phyloP scores from a whole-genome alignment of 2,113 vertebrate species.

The Limanda limanda region DNA sequence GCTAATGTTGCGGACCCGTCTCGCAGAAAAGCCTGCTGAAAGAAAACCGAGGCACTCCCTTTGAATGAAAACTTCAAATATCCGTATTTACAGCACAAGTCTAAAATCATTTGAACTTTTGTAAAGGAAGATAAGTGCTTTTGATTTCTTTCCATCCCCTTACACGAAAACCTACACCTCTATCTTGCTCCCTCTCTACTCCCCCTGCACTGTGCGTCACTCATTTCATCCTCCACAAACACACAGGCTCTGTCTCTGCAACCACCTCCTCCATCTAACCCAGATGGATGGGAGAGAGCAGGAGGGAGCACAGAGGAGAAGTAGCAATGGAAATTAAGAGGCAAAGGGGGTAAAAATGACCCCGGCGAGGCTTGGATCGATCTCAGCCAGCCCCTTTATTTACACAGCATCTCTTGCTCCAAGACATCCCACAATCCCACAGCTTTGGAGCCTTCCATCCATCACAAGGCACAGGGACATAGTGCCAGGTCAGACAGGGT shows the following conservation, averaged over 20 bases:
- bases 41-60: conserved; percentile 17
- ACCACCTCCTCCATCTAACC: conserved; percentile 22
- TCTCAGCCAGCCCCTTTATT: conserved; percentile 43
- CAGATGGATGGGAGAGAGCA: conserved; percentile 29
- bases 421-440: conserved; percentile 38
- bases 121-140: conserved; percentile 15
- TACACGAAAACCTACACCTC: conserved; percentile 19
- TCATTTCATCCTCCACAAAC: conserved; percentile 40
- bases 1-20: conserved; percentile 12
- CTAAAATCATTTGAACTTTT: conserved; percentile 34
- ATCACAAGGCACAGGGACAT: conserved; percentile 1
- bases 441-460: conserved; percentile 36
- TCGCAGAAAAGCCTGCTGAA: conserved; percentile 28
- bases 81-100: conserved; percentile 25
- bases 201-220: background rate
- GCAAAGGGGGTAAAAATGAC: conserved; percentile 41
- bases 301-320: conserved; percentile 17
- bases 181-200: conserved; percentile 22
- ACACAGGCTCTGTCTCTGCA: conserved; percentile 26
- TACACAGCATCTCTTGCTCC: conserved; percentile 27
- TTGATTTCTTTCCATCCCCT: conserved; percentile 34
- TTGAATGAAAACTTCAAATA: conserved; percentile 26
- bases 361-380: conserved; percentile 5
- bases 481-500: conserved; percentile 16
- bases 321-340: conserved; percentile 48